Evolutionary conservation across 2,113 vertebrate genomes (phyloP), one percentile per base, ranked within the genome.

Genomic region (Tympanuchus pallidicinctus): DNA sequence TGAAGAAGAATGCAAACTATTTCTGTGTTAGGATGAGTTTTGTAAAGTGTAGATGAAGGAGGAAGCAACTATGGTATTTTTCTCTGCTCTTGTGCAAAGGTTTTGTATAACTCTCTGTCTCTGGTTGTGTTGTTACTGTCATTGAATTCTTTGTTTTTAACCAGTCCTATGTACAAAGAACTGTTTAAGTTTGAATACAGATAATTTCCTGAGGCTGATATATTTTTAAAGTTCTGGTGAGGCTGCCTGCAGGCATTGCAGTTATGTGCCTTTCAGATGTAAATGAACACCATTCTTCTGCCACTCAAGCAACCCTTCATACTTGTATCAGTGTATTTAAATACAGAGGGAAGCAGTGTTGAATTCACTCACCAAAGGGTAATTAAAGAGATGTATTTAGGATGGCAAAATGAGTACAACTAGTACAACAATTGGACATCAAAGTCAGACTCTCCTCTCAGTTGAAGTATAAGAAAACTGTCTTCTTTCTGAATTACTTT

Each of bases 41-140:
- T 54, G 21, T 11, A 30, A 74, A 38, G 24, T 15, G 21, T 4
- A 50, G 27, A 19, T 66, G 13, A 34, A 71, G 38, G n/a, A 64
- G 25, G 13, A 40, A 21, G 13, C 60, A 36, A 83, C 57, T 1
- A 52, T 14, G 3, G 5, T 43, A 13, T 86, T 83, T 90, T 86
- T n/a, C 43, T 77, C 32, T 70, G 16, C 43, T 61, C 34, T 50
- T 70, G 43, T n/a, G 32, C 24, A 73, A 69, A 70, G 28, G 14
- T 14, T 3, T 0, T 5, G 4, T 21, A 63, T 30, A 50, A 11
- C 6, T 40, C 16, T 59, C 73, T 16, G 17, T 47, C 70, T 45
- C 16, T n/a, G 17, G 17, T 21, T 45, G 8, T 7, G 1, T 2
- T 19, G 5, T 10, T 20, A 13, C 45, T 34, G 2, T 4, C 32